Evolutionary conservation across 1,140 invertebrate species (phyloP), one percentile per base, ranked within the genome.

Genomic region (Drosophila parvula): DNA sequence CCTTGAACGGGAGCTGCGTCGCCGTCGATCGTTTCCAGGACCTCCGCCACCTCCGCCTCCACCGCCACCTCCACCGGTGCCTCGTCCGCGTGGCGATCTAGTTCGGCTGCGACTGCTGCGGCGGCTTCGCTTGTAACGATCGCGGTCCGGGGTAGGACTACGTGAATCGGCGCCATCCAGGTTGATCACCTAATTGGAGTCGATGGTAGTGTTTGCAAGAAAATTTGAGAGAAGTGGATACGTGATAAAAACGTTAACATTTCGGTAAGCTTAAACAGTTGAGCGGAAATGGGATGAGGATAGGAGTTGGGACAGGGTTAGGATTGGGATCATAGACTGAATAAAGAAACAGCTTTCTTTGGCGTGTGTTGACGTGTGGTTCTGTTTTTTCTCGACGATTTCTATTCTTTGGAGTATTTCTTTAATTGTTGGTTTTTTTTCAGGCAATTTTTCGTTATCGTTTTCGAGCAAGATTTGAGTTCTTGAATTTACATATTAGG

Each of bases 61-160:
- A 10, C 32, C 32, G 9, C 32, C 32, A 5, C 61, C 76, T 2
- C 69, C 77, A 0, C 70, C 78, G 6, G 78, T 62, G 1, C 92
- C 90, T 28, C 91, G 83, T 27, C 92, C 93, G 5, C 93, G 92
- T 11, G 91, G 93, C 6, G 93, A 93, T 55, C 92, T 90, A 6
- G 92, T 92, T 18, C 93, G 91, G 68, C 93, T 93, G 16, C 94
- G 93, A 68, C 93, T 93, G 36, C 92, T 89, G 30, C 91, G 73
- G 18, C 91, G 74, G n/a, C 81, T 77, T 27, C 90, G 83, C 63
- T 91, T 92, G 61, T 93, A 92, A n/a, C 93, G 91, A 34, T 93
- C 92, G 22, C 94, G 93, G 57, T 92, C 92, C 5, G 94, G 94
- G n/a, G 94, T 93, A 22, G 94, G 93, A 82, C 94, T 94, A 57